phyloP scores from a whole-genome alignment of 1,140 invertebrate genomes.

The Leptinotarsa defecta region DNA sequence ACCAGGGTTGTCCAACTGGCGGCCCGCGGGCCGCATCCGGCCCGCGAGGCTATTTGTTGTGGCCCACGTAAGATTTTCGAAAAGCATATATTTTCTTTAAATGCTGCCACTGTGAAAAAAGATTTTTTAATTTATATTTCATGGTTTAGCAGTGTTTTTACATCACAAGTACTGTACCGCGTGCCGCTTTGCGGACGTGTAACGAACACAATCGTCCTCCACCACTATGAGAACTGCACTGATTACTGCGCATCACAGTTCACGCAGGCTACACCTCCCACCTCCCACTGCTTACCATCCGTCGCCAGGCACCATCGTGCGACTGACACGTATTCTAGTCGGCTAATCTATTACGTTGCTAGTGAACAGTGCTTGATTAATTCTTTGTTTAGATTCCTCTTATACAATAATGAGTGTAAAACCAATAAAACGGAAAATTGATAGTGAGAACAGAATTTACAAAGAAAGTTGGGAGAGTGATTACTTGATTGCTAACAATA shows the following conservation, averaged over 20 bases:
- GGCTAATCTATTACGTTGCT: background rate
- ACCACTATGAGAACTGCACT: slow-evolving; percentile 8
- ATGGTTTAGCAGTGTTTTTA: background rate
- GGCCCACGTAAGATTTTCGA: too few relatives aligned
- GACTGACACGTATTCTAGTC: background rate
- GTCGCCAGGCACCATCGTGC: background rate
- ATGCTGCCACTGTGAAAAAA: too few relatives aligned
- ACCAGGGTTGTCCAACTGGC: too few relatives aligned
- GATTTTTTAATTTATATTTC: too few relatives aligned
- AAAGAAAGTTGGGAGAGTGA: slow-evolving; percentile 59
- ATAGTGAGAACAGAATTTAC: slow-evolving; percentile 51
- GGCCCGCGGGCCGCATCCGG: too few relatives aligned
- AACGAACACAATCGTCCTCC: background rate
- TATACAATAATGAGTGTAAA: background rate
- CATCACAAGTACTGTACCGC: slow-evolving; percentile 1
- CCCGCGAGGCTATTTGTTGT: too few relatives aligned
- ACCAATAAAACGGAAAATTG: slow-evolving; percentile 59
- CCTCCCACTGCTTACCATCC: background rate
- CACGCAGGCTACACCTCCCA: background rate
- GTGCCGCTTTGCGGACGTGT: slow-evolving; percentile 1
- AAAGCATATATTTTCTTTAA: too few relatives aligned
- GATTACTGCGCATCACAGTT: background rate
- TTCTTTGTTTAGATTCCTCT: background rate
- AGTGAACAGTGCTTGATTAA: background rate
- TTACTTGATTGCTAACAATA: slow-evolving; percentile 54